Base-by-base conservation (phyloP, 2,113 vertebrate genomes). In the Psettodes erumei region DNA sequence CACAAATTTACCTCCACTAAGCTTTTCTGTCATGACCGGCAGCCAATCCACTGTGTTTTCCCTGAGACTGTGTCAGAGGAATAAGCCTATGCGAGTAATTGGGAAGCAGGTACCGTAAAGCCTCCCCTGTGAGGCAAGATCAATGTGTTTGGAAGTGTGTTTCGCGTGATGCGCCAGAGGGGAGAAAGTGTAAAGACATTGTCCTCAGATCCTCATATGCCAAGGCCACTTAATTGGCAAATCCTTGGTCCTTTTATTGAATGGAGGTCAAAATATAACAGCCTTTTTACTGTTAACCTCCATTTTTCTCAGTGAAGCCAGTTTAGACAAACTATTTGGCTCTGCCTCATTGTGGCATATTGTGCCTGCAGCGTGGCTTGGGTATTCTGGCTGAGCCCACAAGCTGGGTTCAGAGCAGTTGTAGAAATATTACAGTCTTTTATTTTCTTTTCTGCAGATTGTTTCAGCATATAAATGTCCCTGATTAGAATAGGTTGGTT, bases 61-160 rank as follows among this genome's bases (percentile, higher is more conserved):
- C 55, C 59, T 4, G 75, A 81, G 79, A 78, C 78, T 68, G 67
- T 87, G 85, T 89, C 72, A 54, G 69, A 86, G 76, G 64, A 88
- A 86, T 86, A 82, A 86, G 79, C 70, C 71, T 38, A 55, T 82
- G 75, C 55, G 19, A 87, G 78, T 87, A 88, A 90, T 80, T 88
- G 77, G 84, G 69, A 84, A 83, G 75, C 79, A 85, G 84, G 79
- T 83, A 69, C 60, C 55, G 27, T 80, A 79, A 80, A 88, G 75
- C 75, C 64, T 82, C 66, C 69, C 63, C 61, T 69, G 79, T 72
- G 81, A 82, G 80, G 73, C 45, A 8, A 61, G 78, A 87, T 89
- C 89, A 87, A 70, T 88, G 77, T 82, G 77, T 78, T 88, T 82
- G 82, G 79, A 79, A 75, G 72, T 42, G 58, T 40, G 69, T 64